Base-by-base conservation (phyloP, 2,888 invertebrate genomes). In the Agrotis segetum region DNA sequence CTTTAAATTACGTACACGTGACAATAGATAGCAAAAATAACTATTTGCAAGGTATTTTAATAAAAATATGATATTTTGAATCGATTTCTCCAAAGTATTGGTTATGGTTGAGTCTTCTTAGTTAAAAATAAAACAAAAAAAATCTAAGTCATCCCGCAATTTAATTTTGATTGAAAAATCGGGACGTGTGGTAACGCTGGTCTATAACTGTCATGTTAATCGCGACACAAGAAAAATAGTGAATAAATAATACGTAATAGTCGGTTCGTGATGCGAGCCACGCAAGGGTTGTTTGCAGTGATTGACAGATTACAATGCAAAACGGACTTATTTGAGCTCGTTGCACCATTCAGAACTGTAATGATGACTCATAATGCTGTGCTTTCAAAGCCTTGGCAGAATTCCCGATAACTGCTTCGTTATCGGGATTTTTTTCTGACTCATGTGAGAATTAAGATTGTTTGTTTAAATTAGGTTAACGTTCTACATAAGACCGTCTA, bases 401-500 rank as follows among this genome's bases (percentile, higher is more conserved):
- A 70, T 73, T 77, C 58, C 46, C 47, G 70, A 70, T 70, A 73
- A 53, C 76, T 3, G 17, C 2, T 2, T 13, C 29, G 58, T 72
- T 71, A 79, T 72, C 52, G 24, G 24, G 53, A 60, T 59, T 58
- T 71, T 59, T 24, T 19, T 34, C 16, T 78, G 73, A 78, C 46
- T 75, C 73, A 72, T 59, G 29, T 44, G 47, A 44, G 47, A 49
- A 70, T 44, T 69, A 16, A 53, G 21, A 21, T 47, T 59, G 40
- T 40, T 24, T 21, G 14, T 21, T 29, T 55, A 24, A 34, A 52
- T 46, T n/a, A 13, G 9, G 19, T 67, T 9, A 21, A 16, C 1
- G n/a, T 29, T 65, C 16, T 17, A 2, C 14, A 19, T 40, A 24
- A 60, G 7, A 6, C 24, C 5, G 40, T 44, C 46, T 34, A 52